Conservation (phyloP, 2,797 vertebrate genomes). For the Epinephelus malabaricus region DNA sequence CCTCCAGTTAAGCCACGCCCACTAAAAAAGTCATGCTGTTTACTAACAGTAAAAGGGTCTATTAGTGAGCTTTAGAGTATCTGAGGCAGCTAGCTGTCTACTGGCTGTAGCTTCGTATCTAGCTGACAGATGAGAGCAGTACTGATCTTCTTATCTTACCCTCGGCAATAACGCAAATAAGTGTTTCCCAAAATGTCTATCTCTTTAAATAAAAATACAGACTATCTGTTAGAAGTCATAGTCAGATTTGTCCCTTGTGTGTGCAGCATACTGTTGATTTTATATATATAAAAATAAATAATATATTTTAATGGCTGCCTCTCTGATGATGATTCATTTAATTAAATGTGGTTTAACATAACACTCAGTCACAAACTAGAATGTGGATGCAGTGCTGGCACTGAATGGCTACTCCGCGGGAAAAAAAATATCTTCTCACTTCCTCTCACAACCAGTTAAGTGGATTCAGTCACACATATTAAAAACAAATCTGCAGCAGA, state of each 20-base stretch:
- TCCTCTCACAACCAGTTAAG: slow-evolving; percentile 64
- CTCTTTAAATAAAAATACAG: slow-evolving; percentile 23
- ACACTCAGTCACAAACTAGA: slow-evolving; percentile 24
- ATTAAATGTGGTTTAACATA: slow-evolving; percentile 25
- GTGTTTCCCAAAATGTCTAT: neutral
- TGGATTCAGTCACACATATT: slow-evolving; percentile 82
- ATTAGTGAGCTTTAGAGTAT: no score
- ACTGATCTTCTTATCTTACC: neutral
- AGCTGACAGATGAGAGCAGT: neutral
- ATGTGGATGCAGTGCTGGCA: slow-evolving; percentile 1
- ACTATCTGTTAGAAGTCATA: slow-evolving; percentile 9
- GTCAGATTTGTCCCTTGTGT: slow-evolving; percentile 16
- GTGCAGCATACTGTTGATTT: neutral
- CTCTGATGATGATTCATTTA: slow-evolving; percentile 54
- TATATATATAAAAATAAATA: neutral
- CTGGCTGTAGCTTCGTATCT: neutral
- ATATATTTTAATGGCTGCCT: slow-evolving; percentile 27
- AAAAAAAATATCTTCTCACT: slow-evolving; percentile 16
- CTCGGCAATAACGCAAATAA: neutral
- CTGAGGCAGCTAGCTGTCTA: neutral
- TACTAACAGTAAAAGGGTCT: no score
- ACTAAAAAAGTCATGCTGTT: no score
- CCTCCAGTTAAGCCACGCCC: no score
- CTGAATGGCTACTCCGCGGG: slow-evolving; percentile 30
- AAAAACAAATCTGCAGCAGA: slow-evolving; percentile 79